phyloP scores from a whole-genome alignment of 2,888 invertebrate genomes.

The Neocrepidodera transversa region DNA sequence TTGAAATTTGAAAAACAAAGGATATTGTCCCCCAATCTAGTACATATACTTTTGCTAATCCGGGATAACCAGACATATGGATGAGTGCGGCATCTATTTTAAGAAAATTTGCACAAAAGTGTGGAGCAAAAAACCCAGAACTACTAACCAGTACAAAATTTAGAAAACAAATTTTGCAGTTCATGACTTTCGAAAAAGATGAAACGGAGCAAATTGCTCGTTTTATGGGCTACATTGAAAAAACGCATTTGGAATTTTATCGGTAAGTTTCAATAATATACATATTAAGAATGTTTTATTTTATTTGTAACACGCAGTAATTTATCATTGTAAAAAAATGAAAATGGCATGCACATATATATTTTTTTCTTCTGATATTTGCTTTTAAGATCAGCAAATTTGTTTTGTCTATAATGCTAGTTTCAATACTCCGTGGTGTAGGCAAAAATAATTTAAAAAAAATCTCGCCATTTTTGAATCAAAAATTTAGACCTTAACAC shows the following conservation, averaged over 20 bases:
- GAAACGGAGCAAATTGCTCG: constrained; percentile 34
- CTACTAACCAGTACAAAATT: constrained; percentile 28
- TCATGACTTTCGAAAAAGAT: constrained; percentile 31
- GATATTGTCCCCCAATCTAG: constrained; percentile 34
- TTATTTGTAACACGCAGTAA: too few species aligned
- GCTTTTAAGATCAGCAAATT: too few species aligned
- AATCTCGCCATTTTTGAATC: too few species aligned
- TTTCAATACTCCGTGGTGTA: too few species aligned
- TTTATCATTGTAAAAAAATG: too few species aligned
- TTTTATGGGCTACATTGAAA: constrained; percentile 9
- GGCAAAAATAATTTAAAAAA: too few species aligned
- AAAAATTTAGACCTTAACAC: too few species aligned
- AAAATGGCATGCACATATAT: too few species aligned
- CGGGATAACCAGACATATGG: constrained; percentile 37
- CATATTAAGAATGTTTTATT: too few species aligned
- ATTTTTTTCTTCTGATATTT: too few species aligned
- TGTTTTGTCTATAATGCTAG: too few species aligned
- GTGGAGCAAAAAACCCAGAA: constrained; percentile 31
- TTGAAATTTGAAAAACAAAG: constrained; percentile 20
- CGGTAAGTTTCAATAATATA: neutral
- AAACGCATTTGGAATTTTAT: constrained; percentile 9
- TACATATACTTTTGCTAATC: constrained; percentile 38
- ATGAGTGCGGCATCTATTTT: constrained; percentile 30
- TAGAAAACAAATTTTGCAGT: constrained; percentile 35
- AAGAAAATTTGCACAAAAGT: constrained; percentile 29